Conservation (phyloP, 2,888 invertebrate genomes). For the Drosophila neotestacea region DNA sequence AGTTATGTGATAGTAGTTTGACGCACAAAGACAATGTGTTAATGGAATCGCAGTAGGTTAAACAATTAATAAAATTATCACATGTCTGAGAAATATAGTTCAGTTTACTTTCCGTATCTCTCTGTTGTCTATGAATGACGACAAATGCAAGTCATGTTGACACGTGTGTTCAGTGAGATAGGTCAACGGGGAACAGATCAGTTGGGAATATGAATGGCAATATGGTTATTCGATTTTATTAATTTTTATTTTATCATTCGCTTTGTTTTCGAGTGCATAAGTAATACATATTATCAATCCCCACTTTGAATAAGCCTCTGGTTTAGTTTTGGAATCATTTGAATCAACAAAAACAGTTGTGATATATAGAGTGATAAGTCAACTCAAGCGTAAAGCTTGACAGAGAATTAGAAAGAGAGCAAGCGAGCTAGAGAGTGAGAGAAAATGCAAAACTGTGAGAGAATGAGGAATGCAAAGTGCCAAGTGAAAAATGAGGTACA, state of each 20-base stretch:
- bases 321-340: not conserved
- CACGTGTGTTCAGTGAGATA: conserved; percentile 18
- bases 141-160: conserved; percentile 17
- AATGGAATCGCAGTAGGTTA: conserved; percentile 24
- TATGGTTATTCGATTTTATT: too few relatives aligned
- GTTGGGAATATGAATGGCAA: not conserved
- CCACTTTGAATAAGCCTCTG: conserved; percentile 16
- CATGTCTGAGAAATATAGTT: conserved; percentile 5
- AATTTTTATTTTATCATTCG: too few relatives aligned
- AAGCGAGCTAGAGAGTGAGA: not conserved
- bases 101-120: conserved; percentile 2
- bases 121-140: not conserved
- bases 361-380: conserved; percentile 25
- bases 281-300: too few relatives aligned
- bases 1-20: not conserved
- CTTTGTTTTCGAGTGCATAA: too few relatives aligned
- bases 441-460: not conserved
- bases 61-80: conserved; percentile 34
- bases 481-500: conserved; percentile 4
- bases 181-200: conserved; percentile 10
- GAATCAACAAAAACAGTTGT: conserved; percentile 9
- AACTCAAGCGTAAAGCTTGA: conserved; percentile 10
- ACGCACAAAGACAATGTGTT: conserved; percentile 22
- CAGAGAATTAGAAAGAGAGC: not conserved
- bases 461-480: conserved; percentile 11